Evolutionary conservation across 2,113 vertebrate genomes (phyloP).

Genomic region (Clarias magur): DNA sequence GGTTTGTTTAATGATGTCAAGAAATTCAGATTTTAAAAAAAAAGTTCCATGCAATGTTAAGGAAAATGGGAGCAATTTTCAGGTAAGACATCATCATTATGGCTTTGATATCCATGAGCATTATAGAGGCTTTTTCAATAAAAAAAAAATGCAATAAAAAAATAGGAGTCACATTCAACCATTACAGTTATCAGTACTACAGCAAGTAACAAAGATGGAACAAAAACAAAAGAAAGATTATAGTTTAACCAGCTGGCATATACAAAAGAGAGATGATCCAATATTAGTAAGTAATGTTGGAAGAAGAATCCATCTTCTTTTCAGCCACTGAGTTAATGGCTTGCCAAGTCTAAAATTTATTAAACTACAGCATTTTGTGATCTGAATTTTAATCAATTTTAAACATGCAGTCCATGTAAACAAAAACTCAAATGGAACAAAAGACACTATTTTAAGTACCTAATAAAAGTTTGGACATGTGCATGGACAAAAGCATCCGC

Average conservation of each 20-base stretch:
- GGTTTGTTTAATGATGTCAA: slow-evolving; percentile 18
- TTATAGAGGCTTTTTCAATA: slow-evolving; percentile 27
- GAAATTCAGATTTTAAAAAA: background rate
- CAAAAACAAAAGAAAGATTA: background rate
- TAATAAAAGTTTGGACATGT: background rate
- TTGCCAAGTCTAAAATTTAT: background rate
- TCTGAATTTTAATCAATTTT: background rate
- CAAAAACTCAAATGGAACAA: background rate
- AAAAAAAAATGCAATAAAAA: slow-evolving; percentile 44
- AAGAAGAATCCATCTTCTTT: background rate
- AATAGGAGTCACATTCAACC: slow-evolving; percentile 28
- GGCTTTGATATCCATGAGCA: slow-evolving; percentile 21
- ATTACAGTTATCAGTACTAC: slow-evolving; percentile 42
- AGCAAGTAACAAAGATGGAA: slow-evolving; percentile 33
- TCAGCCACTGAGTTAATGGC: background rate
- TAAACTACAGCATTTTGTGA: background rate
- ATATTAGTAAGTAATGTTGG: background rate
- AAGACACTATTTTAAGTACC: background rate
- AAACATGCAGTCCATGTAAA: background rate
- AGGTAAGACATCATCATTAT: slow-evolving; percentile 30
- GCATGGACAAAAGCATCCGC: background rate
- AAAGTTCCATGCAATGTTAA: slow-evolving; percentile 16
- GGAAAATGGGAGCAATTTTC: background rate
- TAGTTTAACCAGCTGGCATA: slow-evolving; percentile 12
- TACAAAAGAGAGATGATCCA: background rate